Conservation (phyloP, 2,888 invertebrate genomes). For the Synergus gifuensis region DNA sequence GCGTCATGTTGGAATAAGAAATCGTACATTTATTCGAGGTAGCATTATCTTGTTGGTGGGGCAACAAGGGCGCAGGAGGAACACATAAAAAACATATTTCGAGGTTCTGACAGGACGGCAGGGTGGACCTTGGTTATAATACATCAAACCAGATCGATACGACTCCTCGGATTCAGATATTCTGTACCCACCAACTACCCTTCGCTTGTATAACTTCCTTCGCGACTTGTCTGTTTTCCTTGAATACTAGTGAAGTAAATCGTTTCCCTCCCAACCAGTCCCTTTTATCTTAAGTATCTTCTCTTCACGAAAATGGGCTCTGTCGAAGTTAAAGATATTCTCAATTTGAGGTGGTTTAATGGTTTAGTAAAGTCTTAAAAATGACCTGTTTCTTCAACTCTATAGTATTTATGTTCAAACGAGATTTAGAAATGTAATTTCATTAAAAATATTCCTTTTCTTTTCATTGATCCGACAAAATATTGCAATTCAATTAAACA, state of each 20-base stretch:
- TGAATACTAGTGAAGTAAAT: conserved; percentile 24
- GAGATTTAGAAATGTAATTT: neutral
- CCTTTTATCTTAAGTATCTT: conserved; percentile 24
- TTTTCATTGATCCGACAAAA: neutral
- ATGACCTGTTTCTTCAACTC: neutral
- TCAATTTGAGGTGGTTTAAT: neutral
- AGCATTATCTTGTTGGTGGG: conserved; percentile 63
- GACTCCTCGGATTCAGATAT: conserved; percentile 72
- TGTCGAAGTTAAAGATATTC: conserved; percentile 8
- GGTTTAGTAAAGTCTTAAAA: too few species aligned
- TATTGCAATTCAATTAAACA: neutral
- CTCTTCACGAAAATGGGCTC: conserved; percentile 40
- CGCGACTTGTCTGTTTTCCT: conserved; percentile 53
- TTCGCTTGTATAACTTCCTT: conserved; percentile 53
- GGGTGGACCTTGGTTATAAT: conserved; percentile 75
- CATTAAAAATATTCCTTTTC: neutral
- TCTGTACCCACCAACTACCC: conserved; percentile 65
- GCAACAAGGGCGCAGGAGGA: conserved; percentile 59
- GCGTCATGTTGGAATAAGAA: conserved; percentile 70
- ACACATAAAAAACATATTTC: conserved; percentile 76
- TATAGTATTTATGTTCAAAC: neutral
- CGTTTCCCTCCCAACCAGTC: conserved; percentile 38
- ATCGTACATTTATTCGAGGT: conserved; percentile 70
- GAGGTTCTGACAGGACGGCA: conserved; percentile 67
- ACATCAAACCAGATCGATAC: conserved; percentile 77